Conservation (phyloP, 2,113 vertebrate species). For the Entomyzon cyanotis region DNA sequence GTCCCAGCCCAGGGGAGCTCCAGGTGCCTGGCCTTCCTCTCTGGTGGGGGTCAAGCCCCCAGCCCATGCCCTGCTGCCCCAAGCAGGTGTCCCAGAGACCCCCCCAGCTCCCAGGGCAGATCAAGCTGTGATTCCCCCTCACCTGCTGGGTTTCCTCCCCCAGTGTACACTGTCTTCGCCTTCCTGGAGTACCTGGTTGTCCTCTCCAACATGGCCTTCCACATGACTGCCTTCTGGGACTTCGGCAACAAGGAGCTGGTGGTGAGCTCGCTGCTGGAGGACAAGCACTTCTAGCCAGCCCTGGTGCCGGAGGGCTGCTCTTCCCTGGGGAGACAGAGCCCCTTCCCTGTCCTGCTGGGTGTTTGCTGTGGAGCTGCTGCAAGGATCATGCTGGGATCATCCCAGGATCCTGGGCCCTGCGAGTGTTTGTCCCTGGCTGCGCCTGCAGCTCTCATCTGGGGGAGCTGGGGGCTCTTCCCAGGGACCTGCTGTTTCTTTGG, state of each 20-base stretch:
- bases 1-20: not conserved
- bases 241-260: slow-evolving; percentile 90
- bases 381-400: rapidly evolving
- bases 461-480: not conserved
- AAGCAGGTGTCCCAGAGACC: no score
- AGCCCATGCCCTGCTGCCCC: not conserved
- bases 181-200: slow-evolving; percentile 94
- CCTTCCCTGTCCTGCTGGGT: not conserved
- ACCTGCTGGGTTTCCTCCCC: not conserved
- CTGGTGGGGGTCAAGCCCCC: rapidly evolving
- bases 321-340: not conserved
- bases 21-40: not conserved
- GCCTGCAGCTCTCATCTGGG: not conserved
- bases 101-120: rapidly evolving
- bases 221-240: slow-evolving; percentile 95
- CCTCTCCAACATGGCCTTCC: slow-evolving; percentile 96
- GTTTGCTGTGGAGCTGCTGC: not conserved
- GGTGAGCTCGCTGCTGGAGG: slow-evolving; percentile 83
- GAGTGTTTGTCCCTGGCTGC: not conserved
- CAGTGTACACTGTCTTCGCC: slow-evolving; percentile 93
- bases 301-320: not conserved
- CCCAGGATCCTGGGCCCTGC: not conserved
- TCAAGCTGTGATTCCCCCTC: not conserved
- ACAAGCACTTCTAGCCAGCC: slow-evolving; percentile 83
- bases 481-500: not conserved